Evolutionary conservation across 2,888 invertebrate genomes (phyloP), one percentile per base, ranked within the genome.

Genomic region (Caenorhabditis japonica): DNA sequence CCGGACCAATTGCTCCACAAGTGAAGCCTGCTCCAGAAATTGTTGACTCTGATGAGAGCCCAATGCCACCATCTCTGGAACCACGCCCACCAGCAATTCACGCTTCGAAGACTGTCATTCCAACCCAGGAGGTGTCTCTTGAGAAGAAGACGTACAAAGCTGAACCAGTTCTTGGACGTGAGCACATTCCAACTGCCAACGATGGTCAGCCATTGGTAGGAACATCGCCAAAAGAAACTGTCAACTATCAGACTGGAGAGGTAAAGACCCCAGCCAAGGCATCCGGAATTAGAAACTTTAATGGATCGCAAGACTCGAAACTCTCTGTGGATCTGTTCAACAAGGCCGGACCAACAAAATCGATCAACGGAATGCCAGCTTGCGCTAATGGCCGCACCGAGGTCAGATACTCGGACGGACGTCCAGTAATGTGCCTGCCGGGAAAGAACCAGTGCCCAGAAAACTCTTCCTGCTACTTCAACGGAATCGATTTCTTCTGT

Each of bases 401-500:
- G 33, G 62, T 82, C 27, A 30, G 64, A 10, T 79, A 82, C 55
- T 51, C 70, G 13, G 76, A 76, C 34, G 81, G 82, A 27, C 64
- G 82, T 7, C 83, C 86, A 30, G 83, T 87, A 4, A 80, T 84
- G 84, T 87, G 87, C 44, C 73, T 88, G 17, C 87, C 87, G 39
- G 87, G 87, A 56, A 80, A 82, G 72, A 80, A 86, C 36, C 75
- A 87, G 53, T 87, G 87, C 36, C 87, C 87, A 36, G 80, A 82
- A 34, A 76, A 79, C 46, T 81, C 85, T 3, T 83, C 83, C 13
- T 87, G 87, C 76, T 86, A 82, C 71, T 87, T 87, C 84, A 87
- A 87, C 75, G 87, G 87, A 49, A 59, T 87, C 60, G 85, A 87
- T 74, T 87, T 80, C 82, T 85, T 83, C 80, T 87, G 87, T 58